phyloP scores from a whole-genome alignment of 2,113 vertebrate species.

The Ceyx cyanopectus region DNA sequence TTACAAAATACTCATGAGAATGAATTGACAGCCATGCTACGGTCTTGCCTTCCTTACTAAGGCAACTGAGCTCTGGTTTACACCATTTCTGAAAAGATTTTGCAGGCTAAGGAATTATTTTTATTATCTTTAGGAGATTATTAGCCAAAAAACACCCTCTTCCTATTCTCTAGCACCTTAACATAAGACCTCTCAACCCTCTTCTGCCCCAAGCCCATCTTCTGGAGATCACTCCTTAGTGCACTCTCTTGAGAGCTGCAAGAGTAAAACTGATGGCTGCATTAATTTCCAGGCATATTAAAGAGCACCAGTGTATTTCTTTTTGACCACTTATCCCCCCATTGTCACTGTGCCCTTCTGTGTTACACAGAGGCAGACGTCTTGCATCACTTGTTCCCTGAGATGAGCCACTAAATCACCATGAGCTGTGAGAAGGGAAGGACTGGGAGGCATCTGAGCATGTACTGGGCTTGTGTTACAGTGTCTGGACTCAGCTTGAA shows the following conservation, averaged over 20 bases:
- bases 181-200: not conserved
- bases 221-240: not conserved
- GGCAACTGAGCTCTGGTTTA: not conserved
- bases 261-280: not conserved
- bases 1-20: not conserved
- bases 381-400: fast-evolving
- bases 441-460: not conserved
- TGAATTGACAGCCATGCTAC: not conserved
- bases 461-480: fast-evolving
- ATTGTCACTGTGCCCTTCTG: not conserved
- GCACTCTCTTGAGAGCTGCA: not conserved
- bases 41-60: not conserved
- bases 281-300: not conserved
- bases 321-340: not conserved
- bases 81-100: not conserved
- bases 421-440: not conserved
- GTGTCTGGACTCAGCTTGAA: not conserved
- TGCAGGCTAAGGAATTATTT: not conserved
- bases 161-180: not conserved
- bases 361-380: not conserved
- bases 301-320: not conserved
- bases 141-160: not conserved
- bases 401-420: not conserved
- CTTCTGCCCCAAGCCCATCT: not conserved
- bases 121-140: not conserved